phyloP scores from a whole-genome alignment of 2,888 invertebrate species.

The Orthosia incerta region DNA sequence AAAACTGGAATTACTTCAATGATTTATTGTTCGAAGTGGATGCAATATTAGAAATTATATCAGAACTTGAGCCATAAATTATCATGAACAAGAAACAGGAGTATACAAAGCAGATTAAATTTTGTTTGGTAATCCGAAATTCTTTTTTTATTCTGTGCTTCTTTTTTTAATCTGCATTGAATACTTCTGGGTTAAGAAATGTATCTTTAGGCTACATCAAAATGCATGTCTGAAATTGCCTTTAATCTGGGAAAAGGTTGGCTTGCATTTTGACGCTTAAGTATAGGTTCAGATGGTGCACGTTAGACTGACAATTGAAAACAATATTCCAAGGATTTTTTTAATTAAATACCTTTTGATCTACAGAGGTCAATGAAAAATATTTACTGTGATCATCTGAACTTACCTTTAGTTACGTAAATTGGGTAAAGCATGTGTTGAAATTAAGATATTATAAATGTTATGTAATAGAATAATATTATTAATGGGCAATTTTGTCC shows the following conservation, averaged over 20 bases:
- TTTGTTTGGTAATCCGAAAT: neutral
- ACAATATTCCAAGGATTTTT: neutral
- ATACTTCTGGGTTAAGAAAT: neutral
- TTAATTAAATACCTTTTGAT: too few species aligned
- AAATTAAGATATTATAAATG: slow-evolving; percentile 7
- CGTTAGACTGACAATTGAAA: neutral
- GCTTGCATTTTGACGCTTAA: slow-evolving; percentile 43
- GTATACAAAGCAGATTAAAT: slow-evolving; percentile 9
- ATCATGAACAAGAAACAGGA: slow-evolving; percentile 15
- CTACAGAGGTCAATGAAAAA: neutral
- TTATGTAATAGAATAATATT: neutral
- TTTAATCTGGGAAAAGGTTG: slow-evolving; percentile 3
- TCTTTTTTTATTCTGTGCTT: neutral
- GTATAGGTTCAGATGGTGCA: slow-evolving; percentile 18
- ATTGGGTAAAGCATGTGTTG: slow-evolving; percentile 45
- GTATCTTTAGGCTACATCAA: slow-evolving; percentile 17
- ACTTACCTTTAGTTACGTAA: neutral
- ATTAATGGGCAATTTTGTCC: neutral
- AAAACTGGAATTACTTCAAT: slow-evolving; percentile 36
- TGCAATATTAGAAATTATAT: slow-evolving; percentile 17
- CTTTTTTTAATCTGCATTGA: slow-evolving; percentile 7
- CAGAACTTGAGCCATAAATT: slow-evolving; percentile 57
- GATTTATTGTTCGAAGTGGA: slow-evolving; percentile 20
- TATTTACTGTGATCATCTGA: slow-evolving; percentile 16
- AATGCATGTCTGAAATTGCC: slow-evolving; percentile 44